Percentiles rank a stretch among this genome's conserved stretches.
These are phyloP conservation scores for Liposcelis brunnea DNA, from an alignment of 2,888 invertebrate species.

Conservation along the genomic window DNA sequence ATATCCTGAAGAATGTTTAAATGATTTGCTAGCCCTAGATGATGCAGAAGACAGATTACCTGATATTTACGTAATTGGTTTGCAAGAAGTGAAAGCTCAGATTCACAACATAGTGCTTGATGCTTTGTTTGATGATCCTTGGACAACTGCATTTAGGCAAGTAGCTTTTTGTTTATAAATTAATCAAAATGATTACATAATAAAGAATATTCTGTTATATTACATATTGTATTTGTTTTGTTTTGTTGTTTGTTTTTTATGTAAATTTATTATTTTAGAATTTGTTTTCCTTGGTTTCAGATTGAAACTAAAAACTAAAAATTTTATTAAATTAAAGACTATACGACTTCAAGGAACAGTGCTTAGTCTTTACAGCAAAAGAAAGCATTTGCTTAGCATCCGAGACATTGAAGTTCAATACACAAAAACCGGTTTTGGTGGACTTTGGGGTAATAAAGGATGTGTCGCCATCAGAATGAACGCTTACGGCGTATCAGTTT, in stretches of 20 bases:
- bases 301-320: constrained; percentile 44
- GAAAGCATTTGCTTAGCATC: constrained; percentile 63
- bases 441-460: constrained; percentile 94
- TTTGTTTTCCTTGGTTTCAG: constrained; percentile 28
- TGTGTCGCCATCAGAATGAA: constrained; percentile 76
- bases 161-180: constrained; percentile 10
- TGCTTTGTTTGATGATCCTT: constrained; percentile 65
- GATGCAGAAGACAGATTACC: constrained; percentile 48
- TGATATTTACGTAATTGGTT: constrained; percentile 69
- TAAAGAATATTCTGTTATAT: not conserved
- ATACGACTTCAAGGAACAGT: constrained; percentile 72
- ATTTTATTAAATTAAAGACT: constrained; percentile 62
- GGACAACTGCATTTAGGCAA: constrained; percentile 51
- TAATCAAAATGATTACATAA: constrained; percentile 1
- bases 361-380: constrained; percentile 56
- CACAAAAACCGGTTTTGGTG: constrained; percentile 78
- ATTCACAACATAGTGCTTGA: constrained; percentile 71
- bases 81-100: constrained; percentile 81
- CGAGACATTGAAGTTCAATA: constrained; percentile 72
- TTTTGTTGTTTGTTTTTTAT: no score
- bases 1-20: constrained; percentile 53
- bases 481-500: constrained; percentile 73
- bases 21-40: constrained; percentile 49
- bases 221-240: no score
- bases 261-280: not conserved